These are phyloP conservation scores for Coptodon bakossiorum DNA, from an alignment of 2,113 vertebrate genomes.

Conservation along the genomic window DNA sequence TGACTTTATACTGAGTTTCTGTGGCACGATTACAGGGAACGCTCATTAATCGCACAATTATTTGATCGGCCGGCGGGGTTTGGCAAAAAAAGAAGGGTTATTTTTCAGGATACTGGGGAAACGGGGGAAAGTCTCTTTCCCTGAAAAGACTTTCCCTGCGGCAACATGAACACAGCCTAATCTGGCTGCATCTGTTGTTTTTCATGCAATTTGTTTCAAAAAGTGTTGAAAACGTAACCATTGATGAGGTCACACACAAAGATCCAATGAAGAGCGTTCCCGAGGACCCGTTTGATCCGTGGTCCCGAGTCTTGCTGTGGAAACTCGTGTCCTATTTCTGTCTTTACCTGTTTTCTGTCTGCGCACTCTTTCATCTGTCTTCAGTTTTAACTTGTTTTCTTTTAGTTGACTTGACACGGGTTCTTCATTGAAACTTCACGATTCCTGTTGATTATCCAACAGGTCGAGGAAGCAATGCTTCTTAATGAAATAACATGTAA, in stretches of 20 bases:
- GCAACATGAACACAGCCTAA: neutral
- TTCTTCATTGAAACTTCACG: slow-evolving; percentile 75
- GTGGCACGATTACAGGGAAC: neutral
- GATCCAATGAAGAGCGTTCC: neutral
- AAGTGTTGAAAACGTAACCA: neutral
- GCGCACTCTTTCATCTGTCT: slow-evolving; percentile 60
- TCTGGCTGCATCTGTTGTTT: neutral
- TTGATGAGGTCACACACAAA: fast-evolving
- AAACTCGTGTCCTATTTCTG: slow-evolving; percentile 41
- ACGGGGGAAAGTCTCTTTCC: neutral
- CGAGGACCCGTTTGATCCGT: neutral
- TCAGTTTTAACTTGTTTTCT: slow-evolving; percentile 71
- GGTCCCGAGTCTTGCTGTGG: slow-evolving; percentile 39
- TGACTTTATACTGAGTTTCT: slow-evolving; percentile 46
- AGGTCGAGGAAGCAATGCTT: slow-evolving; percentile 80
- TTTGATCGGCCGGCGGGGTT: neutral
- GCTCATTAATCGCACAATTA: neutral
- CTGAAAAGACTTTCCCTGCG: neutral
- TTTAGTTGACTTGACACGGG: slow-evolving; percentile 67
- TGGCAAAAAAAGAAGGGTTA: neutral
- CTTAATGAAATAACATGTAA: slow-evolving; percentile 81
- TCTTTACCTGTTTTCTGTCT: slow-evolving; percentile 46
- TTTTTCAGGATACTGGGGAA: neutral
- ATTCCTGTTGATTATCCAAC: slow-evolving; percentile 79
- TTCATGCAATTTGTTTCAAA: neutral